Evolutionary conservation across 2,888 invertebrate species (phyloP).

Genomic region (Cephus sareptanus): DNA sequence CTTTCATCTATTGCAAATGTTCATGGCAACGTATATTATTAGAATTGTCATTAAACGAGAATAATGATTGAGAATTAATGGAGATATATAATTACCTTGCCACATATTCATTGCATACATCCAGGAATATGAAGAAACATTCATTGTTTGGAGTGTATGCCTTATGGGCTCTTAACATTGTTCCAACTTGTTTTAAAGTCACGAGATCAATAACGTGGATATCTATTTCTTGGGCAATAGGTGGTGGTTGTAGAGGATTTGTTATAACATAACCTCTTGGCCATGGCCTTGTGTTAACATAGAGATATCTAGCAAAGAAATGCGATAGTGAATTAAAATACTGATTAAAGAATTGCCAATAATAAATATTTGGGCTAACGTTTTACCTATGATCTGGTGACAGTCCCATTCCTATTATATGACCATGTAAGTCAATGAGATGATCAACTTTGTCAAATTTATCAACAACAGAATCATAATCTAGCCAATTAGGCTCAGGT

Average conservation of each 20-base stretch:
- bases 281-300: conserved; percentile 88
- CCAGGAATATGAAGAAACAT: conserved; percentile 88
- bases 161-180: conserved; percentile 81
- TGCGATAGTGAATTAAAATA: conserved; percentile 4
- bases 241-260: conserved; percentile 83
- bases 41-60: background rate
- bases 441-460: conserved; percentile 82
- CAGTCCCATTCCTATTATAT: conserved; percentile 88
- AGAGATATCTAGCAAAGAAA: conserved; percentile 72
- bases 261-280: conserved; percentile 79
- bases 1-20: background rate
- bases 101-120: conserved; percentile 84
- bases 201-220: conserved; percentile 87
- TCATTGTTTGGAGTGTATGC: conserved; percentile 87
- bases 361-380: background rate
- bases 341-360: conserved; percentile 3
- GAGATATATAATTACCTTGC: conserved; percentile 73
- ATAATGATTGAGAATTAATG: background rate
- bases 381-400: conserved; percentile 78
- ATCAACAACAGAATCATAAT: conserved; percentile 76
- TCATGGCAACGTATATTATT: background rate
- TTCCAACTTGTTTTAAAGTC: conserved; percentile 80
- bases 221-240: conserved; percentile 88
- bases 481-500: conserved; percentile 75
- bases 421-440: conserved; percentile 84